A percentile compares a stretch with the other conserved stretches of the same genome.
Conservation (phyloP, 1,140 invertebrate genomes). For the Rhopalosiphum maidis region DNA sequence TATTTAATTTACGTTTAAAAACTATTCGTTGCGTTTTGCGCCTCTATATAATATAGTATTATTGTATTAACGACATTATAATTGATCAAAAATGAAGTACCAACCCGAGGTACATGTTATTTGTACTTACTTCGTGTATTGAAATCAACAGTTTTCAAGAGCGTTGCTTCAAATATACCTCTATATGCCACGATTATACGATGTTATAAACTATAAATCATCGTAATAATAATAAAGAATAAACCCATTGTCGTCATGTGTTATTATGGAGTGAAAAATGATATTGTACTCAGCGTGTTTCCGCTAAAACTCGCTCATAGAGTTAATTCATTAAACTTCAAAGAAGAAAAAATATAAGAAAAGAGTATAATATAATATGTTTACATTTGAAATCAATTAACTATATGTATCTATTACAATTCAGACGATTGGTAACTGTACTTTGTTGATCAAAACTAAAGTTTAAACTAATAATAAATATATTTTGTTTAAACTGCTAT, state of each 20-base stretch:
- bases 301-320: background rate
- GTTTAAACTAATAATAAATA: too few relatives aligned
- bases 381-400: background rate
- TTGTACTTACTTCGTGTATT: background rate
- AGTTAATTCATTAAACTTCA: too few relatives aligned
- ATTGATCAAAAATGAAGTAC: background rate
- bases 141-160: background rate
- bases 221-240: background rate
- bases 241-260: background rate
- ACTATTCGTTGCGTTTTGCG: background rate
- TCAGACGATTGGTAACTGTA: background rate
- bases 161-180: background rate
- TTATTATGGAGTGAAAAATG: background rate
- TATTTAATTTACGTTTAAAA: background rate
- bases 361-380: too few relatives aligned
- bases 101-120: background rate
- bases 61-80: background rate
- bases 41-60: background rate
- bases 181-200: background rate
- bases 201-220: background rate
- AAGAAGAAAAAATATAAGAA: too few relatives aligned
- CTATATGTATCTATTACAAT: background rate
- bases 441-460: too few relatives aligned
- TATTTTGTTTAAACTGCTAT: background rate
- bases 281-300: background rate